These are phyloP conservation scores for Poeciliopsis occidentalis DNA, from an alignment of 2,113 vertebrate species.

Conservation along the genomic window DNA sequence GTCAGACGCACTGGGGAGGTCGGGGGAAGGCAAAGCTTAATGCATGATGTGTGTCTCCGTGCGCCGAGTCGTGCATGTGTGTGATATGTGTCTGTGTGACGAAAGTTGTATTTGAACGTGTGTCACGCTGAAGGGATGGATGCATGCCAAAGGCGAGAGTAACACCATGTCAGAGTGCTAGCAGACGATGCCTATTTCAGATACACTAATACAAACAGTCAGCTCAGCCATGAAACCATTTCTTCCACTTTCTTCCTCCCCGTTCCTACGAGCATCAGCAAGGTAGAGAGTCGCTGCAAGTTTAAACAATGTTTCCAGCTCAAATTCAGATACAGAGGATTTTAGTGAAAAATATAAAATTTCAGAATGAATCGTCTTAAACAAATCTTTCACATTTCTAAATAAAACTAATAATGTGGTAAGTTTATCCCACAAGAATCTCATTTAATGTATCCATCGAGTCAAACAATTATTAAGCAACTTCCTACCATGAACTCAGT, in stretches of 20 bases:
- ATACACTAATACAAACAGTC: constrained; percentile 80
- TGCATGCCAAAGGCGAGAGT: constrained; percentile 76
- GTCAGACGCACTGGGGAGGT: constrained; percentile 70
- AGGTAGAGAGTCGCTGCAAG: constrained; percentile 14
- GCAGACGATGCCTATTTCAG: constrained; percentile 82
- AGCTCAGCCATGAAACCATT: constrained; percentile 81
- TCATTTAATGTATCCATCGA: too few species aligned
- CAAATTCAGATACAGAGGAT: not conserved
- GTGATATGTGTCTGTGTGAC: constrained; percentile 14
- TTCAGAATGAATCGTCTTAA: not conserved
- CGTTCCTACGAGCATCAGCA: constrained; percentile 24
- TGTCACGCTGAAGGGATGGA: constrained; percentile 72
- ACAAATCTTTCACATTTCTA: not conserved
- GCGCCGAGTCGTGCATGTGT: constrained; percentile 10
- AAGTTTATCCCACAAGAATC: too few species aligned
- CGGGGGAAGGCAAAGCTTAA: constrained; percentile 61
- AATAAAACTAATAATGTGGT: too few species aligned
- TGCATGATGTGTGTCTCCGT: constrained; percentile 48
- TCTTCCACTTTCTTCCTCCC: constrained; percentile 58
- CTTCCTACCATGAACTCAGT: too few species aligned
- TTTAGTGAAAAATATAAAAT: too few species aligned
- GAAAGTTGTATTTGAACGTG: constrained; percentile 32
- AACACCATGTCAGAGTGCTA: constrained; percentile 83
- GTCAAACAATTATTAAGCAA: too few species aligned
- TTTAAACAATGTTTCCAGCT: constrained; percentile 20